Conservation (phyloP, 1,140 invertebrate species). For the Diplogasteroides magnus region DNA sequence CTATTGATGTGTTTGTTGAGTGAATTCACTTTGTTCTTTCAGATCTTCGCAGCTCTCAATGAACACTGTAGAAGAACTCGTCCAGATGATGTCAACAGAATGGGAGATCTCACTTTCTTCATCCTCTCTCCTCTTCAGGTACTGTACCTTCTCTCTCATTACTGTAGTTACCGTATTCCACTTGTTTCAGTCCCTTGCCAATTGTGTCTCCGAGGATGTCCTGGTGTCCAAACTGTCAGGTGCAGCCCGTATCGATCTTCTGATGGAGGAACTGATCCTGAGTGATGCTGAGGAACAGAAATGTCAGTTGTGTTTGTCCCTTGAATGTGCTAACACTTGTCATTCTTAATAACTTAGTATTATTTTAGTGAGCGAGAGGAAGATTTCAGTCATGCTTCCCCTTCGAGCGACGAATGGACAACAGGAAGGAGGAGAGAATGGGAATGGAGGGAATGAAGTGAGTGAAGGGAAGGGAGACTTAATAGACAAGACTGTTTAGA, state of each 20-base stretch:
- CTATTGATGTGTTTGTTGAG: too few species aligned
- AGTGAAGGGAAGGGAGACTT: too few species aligned
- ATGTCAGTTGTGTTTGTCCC: too few species aligned
- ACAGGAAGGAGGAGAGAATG: too few species aligned
- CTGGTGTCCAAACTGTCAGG: slow-evolving; percentile 51
- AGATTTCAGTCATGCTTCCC: background rate
- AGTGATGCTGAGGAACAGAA: slow-evolving; percentile 36
- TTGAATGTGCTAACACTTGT: too few species aligned
- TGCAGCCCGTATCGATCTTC: slow-evolving; percentile 44
- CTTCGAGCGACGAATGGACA: too few species aligned
- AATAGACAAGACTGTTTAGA: too few species aligned
- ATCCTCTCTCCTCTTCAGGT: slow-evolving; percentile 48
- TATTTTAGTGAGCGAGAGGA: too few species aligned
- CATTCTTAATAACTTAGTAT: too few species aligned
- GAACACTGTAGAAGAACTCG: slow-evolving; percentile 35
- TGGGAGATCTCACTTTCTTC: slow-evolving; percentile 53
- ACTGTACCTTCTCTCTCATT: too few species aligned
- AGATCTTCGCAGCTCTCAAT: slow-evolving; percentile 46
- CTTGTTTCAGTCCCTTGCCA: slow-evolving; percentile 51
- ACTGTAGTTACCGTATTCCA: too few species aligned
- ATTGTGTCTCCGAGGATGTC: slow-evolving; percentile 50
- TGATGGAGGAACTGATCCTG: slow-evolving; percentile 54
- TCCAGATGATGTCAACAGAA: slow-evolving; percentile 35
- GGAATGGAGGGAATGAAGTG: too few species aligned
- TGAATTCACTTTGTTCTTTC: background rate